phyloP scores from a whole-genome alignment of 2,113 vertebrate genomes.

The Cinclus mexicanus region DNA sequence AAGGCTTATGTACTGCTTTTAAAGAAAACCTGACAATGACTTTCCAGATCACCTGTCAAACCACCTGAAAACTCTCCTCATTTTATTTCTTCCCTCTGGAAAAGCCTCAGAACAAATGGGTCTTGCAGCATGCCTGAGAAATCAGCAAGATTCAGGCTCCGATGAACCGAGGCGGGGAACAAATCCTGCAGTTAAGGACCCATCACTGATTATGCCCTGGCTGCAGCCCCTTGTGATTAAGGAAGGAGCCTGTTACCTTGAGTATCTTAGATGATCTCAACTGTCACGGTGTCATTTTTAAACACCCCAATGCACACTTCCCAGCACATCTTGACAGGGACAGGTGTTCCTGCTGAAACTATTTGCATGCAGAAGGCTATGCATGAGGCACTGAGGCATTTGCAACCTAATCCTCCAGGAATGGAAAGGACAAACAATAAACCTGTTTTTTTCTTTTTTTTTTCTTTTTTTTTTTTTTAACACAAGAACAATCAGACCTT shows the following conservation, averaged over 20 bases:
- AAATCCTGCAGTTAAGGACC: slow-evolving; percentile 25
- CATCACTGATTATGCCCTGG: slow-evolving; percentile 24
- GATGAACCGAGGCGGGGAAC: background rate
- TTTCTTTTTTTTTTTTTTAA: background rate
- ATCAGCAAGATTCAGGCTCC: slow-evolving; percentile 31
- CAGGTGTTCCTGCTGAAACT: slow-evolving; percentile 3
- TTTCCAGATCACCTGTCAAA: slow-evolving; percentile 23
- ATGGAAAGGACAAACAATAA: background rate
- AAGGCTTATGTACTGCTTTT: background rate
- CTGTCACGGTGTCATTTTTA: slow-evolving; percentile 47
- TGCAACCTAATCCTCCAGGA: background rate
- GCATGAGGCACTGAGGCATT: background rate
- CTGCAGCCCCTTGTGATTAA: slow-evolving; percentile 29
- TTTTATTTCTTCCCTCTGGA: slow-evolving; percentile 15
- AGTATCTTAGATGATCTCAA: slow-evolving; percentile 8
- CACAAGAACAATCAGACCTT: background rate
- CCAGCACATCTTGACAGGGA: background rate
- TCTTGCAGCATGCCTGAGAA: slow-evolving; percentile 5
- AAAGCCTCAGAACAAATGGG: slow-evolving; percentile 27
- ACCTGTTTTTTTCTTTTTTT: background rate
- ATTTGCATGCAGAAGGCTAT: background rate
- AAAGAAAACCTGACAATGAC: background rate
- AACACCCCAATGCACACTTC: slow-evolving; percentile 4
- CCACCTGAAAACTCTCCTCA: slow-evolving; percentile 1
- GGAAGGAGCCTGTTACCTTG: slow-evolving; percentile 27